A percentile compares a stretch with the other conserved stretches of the same genome.
These are phyloP conservation scores for Amphiduros pacificus DNA, from an alignment of 2,888 invertebrate species.

Conservation along the genomic window DNA sequence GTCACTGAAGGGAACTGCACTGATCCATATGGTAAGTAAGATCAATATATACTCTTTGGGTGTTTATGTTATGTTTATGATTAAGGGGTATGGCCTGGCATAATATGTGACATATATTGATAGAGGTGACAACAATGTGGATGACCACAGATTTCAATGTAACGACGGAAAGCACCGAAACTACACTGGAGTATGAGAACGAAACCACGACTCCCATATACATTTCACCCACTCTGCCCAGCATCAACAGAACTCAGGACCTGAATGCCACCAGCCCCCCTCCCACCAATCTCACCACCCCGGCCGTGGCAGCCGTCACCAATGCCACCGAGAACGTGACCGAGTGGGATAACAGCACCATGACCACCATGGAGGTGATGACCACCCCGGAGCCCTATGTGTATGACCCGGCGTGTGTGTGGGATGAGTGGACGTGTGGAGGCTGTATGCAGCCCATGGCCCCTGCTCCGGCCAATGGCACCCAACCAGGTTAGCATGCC, in stretches of 20 bases:
- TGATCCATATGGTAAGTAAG: slow-evolving; percentile 2
- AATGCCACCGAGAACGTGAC: slow-evolving; percentile 5
- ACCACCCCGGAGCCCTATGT: slow-evolving; percentile 9
- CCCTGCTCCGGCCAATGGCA: no score
- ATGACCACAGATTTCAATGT: slow-evolving; percentile 11
- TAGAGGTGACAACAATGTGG: slow-evolving; percentile 6
- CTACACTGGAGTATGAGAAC: neutral
- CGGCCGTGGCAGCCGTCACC: neutral
- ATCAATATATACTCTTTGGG: no score
- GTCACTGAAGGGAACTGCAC: slow-evolving; percentile 23
- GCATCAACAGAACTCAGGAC: no score
- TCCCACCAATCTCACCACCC: neutral
- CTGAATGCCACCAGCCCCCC: no score
- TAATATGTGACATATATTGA: no score
- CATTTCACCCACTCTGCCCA: neutral
- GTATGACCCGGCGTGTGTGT: no score
- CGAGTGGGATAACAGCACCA: slow-evolving; percentile 3
- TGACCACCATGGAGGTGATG: slow-evolving; percentile 1
- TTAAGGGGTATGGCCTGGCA: no score
- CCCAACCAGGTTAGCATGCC: no score
- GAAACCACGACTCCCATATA: neutral
- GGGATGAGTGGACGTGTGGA: no score
- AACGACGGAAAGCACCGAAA: neutral
- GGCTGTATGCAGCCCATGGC: no score
- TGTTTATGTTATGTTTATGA: no score